Percentiles rank a stretch among this genome's conserved stretches.
Conservation (phyloP, 2,888 invertebrate genomes). For the Drosophila barbarae region DNA sequence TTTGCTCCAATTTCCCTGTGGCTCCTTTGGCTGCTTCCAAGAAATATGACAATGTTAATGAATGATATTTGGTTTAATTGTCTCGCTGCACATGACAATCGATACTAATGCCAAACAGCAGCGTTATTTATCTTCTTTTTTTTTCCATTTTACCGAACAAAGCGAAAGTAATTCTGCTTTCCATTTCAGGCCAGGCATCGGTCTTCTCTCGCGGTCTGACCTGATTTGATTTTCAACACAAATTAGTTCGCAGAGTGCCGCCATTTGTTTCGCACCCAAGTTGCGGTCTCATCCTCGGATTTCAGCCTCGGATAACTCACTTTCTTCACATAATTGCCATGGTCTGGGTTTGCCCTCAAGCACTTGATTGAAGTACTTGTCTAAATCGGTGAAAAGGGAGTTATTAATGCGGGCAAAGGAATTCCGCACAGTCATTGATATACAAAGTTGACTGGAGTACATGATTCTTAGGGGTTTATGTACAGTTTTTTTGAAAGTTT, state of each 20-base stretch:
- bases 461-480: background rate
- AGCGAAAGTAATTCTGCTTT: constrained; percentile 71
- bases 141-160: constrained; percentile 37
- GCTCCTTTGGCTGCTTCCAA: constrained; percentile 48
- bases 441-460: constrained; percentile 3
- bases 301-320: constrained; percentile 40
- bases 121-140: constrained; percentile 15
- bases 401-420: constrained; percentile 7
- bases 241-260: constrained; percentile 36
- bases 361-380: constrained; percentile 32
- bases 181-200: constrained; percentile 57
- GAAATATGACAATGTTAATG: constrained; percentile 56
- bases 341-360: constrained; percentile 9
- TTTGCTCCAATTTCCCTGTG: constrained; percentile 65
- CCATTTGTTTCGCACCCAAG: constrained; percentile 44
- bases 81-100: constrained; percentile 37
- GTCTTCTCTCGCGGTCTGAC: constrained; percentile 47
- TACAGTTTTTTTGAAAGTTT: background rate
- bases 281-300: constrained; percentile 43
- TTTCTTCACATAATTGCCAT: constrained; percentile 42
- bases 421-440: constrained; percentile 32
- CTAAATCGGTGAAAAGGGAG: constrained; percentile 20
- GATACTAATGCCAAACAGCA: constrained; percentile 28
- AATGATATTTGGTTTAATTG: constrained; percentile 55
- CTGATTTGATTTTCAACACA: constrained; percentile 54